Conservation (phyloP, 2,888 invertebrate species). For the Clusia tigrina region DNA sequence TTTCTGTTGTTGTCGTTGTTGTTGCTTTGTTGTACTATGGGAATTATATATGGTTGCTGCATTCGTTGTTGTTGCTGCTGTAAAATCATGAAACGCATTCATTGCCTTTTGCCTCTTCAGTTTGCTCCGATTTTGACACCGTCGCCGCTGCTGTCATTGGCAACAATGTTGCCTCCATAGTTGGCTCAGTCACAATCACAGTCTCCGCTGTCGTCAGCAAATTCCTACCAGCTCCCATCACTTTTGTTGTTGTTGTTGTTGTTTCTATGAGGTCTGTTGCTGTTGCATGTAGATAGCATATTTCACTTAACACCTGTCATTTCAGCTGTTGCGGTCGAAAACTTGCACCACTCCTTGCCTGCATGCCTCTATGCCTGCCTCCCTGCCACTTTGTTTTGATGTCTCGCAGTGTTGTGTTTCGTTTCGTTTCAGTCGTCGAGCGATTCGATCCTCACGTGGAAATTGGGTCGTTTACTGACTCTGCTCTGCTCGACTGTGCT, state of each 20-base stretch:
- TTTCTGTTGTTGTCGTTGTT: not conserved
- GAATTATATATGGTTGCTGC: not conserved
- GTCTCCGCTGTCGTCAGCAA: not conserved
- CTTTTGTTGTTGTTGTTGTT: not conserved
- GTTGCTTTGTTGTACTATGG: not conserved
- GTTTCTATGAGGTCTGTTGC: not conserved
- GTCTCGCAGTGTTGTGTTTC: not conserved
- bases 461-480: conserved; percentile 1
- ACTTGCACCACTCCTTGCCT: no score
- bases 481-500: no score
- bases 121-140: no score
- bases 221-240: not conserved
- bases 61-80: not conserved
- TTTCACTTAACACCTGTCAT: conserved; percentile 22
- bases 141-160: no score
- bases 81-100: not conserved
- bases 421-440: not conserved
- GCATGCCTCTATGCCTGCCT: no score
- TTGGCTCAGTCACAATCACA: not conserved
- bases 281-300: not conserved
- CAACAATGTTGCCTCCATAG: no score
- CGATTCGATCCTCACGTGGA: not conserved
- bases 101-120: no score
- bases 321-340: not conserved
- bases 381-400: no score